Percentiles rank a stretch among this genome's conserved stretches.
Conservation (phyloP, 2,888 invertebrate species). For the Heliconius erato region DNA sequence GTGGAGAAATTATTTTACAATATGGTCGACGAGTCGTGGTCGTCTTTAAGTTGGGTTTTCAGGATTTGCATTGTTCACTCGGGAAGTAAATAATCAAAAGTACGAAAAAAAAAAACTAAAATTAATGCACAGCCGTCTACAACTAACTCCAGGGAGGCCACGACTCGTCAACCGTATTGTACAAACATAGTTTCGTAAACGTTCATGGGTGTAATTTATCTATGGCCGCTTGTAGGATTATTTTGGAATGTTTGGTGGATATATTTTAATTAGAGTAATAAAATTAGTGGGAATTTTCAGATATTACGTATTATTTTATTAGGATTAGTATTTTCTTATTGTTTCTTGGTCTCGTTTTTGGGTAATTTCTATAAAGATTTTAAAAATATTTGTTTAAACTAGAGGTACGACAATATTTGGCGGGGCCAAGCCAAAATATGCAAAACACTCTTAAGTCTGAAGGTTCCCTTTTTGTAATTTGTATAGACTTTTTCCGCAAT, state of each 20-base stretch:
- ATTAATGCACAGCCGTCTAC: not conserved
- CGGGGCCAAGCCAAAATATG: too few species aligned
- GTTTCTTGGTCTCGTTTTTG: not conserved
- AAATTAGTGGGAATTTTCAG: not conserved
- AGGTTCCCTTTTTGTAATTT: slow-evolving; percentile 10
- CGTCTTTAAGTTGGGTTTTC: not conserved
- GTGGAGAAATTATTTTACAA: not conserved
- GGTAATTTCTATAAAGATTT: not conserved
- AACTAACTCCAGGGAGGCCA: not conserved
- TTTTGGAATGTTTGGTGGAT: not conserved
- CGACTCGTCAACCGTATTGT: not conserved
- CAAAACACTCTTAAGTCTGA: not conserved
- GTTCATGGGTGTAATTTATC: not conserved
- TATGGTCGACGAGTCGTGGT: not conserved
- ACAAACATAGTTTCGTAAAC: not conserved
- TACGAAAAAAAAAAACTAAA: not conserved
- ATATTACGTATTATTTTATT: not conserved
- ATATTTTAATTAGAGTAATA: not conserved
- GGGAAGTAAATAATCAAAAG: not conserved
- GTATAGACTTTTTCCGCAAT: slow-evolving; percentile 25
- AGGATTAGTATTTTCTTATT: too few species aligned
- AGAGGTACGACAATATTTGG: too few species aligned
- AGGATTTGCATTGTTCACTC: not conserved
- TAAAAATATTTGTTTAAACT: not conserved
- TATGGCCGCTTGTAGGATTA: not conserved